These are phyloP conservation scores for Prunella strophiata DNA, from an alignment of 2,797 vertebrate species.

Conservation along the genomic window DNA sequence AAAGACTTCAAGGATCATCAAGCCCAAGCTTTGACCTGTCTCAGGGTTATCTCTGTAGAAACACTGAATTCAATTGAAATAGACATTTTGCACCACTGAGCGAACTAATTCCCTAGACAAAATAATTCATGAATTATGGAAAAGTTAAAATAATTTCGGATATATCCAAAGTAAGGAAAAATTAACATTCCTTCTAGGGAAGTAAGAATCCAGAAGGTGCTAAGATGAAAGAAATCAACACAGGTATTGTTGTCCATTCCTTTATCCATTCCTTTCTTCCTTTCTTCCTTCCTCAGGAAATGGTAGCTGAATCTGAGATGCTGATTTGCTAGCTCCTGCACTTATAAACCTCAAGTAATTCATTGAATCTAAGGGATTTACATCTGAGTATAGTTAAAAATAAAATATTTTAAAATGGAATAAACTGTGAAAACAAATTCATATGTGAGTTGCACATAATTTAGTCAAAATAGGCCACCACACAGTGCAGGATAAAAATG, in stretches of 20 bases:
- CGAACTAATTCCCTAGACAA: background rate
- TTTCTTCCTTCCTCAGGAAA: conserved; percentile 1
- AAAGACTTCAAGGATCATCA: background rate
- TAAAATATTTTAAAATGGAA: background rate
- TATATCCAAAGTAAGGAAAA: conserved; percentile 39
- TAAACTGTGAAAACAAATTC: background rate
- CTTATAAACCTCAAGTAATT: background rate
- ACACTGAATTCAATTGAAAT: background rate
- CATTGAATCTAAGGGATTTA: background rate
- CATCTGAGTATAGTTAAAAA: background rate
- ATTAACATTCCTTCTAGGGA: background rate
- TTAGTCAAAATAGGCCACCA: background rate
- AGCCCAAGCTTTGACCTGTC: background rate
- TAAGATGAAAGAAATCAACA: background rate
- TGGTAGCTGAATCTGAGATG: background rate
- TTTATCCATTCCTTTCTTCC: background rate
- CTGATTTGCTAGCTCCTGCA: background rate
- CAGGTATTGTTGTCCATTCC: background rate
- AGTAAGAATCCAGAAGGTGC: conserved; percentile 28
- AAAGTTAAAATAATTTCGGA: conserved; percentile 39
- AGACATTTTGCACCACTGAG: background rate
- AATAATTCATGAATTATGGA: background rate
- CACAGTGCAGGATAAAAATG: background rate
- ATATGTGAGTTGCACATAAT: conserved; percentile 29
- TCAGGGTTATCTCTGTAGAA: background rate